Base-by-base conservation (phyloP, 2,797 vertebrate genomes). In the Mallotus villosus region DNA sequence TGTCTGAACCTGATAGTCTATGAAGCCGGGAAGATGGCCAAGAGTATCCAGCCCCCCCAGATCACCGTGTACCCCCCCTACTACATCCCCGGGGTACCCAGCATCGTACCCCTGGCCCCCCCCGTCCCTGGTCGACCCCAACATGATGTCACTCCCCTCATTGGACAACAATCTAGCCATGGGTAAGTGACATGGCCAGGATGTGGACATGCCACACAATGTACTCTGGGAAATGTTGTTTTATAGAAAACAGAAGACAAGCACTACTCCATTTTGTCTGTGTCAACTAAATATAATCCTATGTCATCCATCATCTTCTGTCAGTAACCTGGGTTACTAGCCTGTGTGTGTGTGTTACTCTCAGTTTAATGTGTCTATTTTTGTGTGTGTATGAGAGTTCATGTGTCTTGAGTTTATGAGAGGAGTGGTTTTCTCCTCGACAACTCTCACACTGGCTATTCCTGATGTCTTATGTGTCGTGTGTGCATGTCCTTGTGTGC, bases 1-100 rank as follows among this genome's bases (percentile, higher is more conserved):
- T 76, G n/a, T 74, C 70, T 53, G 14, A 3, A 2, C 55, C 24
- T 80, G 41, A 14, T 46, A 99, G 97, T 99, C 75, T 99, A 99
- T 59, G 94, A 96, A 87, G 97, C 97, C 25, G 97, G 97, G 74
- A 98, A 97, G 87, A 94, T 93, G 78, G 95, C 94, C 5, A 98
- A 97, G 88, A 92, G 91, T 61, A 90, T 90, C 22, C 95, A 91
- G 58, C 91, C 92, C 73, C 79, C 95, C 79, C 91, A 91, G 71
- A 87, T 95, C 68, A 91, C 95, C 49, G 87, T 96, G 89, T 97
- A 96, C 78, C 95, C 96, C 41, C 92, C 94, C 19, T 96, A 95
- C 87, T 97, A 96, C 89, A 95, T 98, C 72, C 95, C 95, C 65
- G 93, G 93, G 17, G 93, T 96, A 69, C 94, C 96, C 22, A 83